Conservation (phyloP, 2,888 invertebrate genomes). For the Yponomeuta sedellus region DNA sequence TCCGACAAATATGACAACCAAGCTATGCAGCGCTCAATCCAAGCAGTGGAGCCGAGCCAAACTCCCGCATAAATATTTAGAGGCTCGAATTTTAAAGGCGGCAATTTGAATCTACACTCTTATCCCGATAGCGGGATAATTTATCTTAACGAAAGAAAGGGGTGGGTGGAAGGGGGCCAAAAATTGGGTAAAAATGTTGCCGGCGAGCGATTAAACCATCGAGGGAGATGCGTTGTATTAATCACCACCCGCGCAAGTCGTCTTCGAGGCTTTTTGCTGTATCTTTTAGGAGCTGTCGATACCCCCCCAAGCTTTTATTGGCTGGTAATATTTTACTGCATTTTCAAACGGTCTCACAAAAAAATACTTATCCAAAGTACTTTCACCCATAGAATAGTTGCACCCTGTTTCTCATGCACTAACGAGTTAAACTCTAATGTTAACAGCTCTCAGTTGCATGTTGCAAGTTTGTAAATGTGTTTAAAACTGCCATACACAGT, state of each 20-base stretch:
- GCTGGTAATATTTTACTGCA: too few species aligned
- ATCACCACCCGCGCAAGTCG: constrained; percentile 73
- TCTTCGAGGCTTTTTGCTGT: constrained; percentile 62
- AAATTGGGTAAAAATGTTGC: constrained; percentile 77
- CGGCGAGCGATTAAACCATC: constrained; percentile 74
- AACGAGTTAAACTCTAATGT: too few species aligned
- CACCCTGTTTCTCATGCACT: too few species aligned
- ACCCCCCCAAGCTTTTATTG: too few species aligned
- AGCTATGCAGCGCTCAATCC: not conserved
- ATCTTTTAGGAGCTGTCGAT: constrained; percentile 42
- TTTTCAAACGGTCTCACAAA: too few species aligned
- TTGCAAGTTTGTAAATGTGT: too few species aligned
- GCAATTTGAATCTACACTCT: constrained; percentile 76
- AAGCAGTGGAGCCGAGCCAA: not conserved
- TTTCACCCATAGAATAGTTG: too few species aligned
- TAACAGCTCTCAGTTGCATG: too few species aligned
- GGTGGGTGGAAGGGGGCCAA: constrained; percentile 62
- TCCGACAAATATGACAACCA: not conserved
- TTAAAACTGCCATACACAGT: too few species aligned
- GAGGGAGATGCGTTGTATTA: constrained; percentile 76
- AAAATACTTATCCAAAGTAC: too few species aligned
- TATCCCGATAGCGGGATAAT: constrained; percentile 75
- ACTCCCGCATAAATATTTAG: constrained; percentile 59
- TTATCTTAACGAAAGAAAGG: constrained; percentile 77
- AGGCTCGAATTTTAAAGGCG: constrained; percentile 69